phyloP scores from a whole-genome alignment of 2,888 invertebrate genomes.

The Eupithecia insigniata region DNA sequence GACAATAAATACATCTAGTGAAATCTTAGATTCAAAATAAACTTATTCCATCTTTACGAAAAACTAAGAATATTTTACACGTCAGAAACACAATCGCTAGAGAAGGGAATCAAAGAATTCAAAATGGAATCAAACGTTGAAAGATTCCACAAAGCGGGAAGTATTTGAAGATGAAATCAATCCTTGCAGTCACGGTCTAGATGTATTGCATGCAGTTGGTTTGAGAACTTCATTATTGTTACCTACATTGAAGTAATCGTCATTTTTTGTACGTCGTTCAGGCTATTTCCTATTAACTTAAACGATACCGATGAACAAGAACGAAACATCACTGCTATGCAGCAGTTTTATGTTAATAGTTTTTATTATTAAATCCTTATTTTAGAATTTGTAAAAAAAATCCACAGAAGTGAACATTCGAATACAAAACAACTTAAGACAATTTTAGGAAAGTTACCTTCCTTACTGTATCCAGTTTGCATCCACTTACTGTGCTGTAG shows the following conservation, averaged over 20 bases:
- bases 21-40: not conserved
- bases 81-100: not conserved
- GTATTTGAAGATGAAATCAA: constrained; percentile 20
- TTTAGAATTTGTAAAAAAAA: not conserved
- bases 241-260: not conserved
- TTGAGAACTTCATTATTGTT: not conserved
- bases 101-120: constrained; percentile 1
- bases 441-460: not conserved
- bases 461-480: not conserved
- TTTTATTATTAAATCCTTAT: not conserved
- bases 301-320: too few relatives aligned
- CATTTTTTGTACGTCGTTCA: not conserved
- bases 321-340: too few relatives aligned
- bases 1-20: too few relatives aligned
- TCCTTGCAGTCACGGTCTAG: not conserved
- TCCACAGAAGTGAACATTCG: not conserved
- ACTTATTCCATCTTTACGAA: not conserved
- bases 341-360: too few relatives aligned
- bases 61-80: not conserved
- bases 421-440: not conserved
- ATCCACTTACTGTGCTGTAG: not conserved
- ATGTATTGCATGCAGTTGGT: not conserved
- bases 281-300: too few relatives aligned
- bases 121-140: constrained; percentile 12
- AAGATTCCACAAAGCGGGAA: constrained; percentile 2